Evolutionary conservation across 2,113 vertebrate genomes (phyloP), one percentile per base, ranked within the genome.

Genomic region (Pollachius pollachius): DNA sequence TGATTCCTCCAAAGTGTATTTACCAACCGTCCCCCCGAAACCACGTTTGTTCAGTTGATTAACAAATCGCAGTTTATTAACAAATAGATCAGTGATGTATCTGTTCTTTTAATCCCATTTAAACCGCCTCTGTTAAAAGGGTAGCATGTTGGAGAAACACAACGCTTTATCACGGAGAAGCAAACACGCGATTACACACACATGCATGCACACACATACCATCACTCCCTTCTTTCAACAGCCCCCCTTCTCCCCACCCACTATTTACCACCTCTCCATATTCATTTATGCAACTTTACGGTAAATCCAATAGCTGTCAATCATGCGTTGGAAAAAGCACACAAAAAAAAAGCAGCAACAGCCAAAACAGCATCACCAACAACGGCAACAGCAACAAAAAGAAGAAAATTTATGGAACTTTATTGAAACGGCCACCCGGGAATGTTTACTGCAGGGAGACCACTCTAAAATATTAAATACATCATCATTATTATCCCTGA

Each of bases 391-490:
- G 17, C 18, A 23, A 15, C 19, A 76, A 84, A 82, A 73, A 4
- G 65, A 52, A 25, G 82, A 77, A 88, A 90, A 91, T 92, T 91
- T 88, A 91, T 87, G 77, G 80, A 83, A 34, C 84, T 81, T 78
- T 87, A 41, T 41, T 41, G 83, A 90, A 91, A 91, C 92, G 91
- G 91, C 91, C 91, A 91, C 17, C 54, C 90, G 88, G 88, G 85
- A 88, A 90, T 86, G 76, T 92, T 93, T 92, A 41, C 91, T 88
- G 60, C n/a, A 3, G 87, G 88, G 87, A 90, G 87, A 89, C 91
- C 92, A 93, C 92, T 93, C 90, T 93, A 89, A 91, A 92, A 92
- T 92, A 93, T 93, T 93, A 92, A 93, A 92, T 88, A 90, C 79
- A 79, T 89, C 89, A 90, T 88, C 89, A 87, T 84, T 81, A 79